Conservation (phyloP, 1,140 invertebrate genomes). For the Epicauta chinensis region DNA sequence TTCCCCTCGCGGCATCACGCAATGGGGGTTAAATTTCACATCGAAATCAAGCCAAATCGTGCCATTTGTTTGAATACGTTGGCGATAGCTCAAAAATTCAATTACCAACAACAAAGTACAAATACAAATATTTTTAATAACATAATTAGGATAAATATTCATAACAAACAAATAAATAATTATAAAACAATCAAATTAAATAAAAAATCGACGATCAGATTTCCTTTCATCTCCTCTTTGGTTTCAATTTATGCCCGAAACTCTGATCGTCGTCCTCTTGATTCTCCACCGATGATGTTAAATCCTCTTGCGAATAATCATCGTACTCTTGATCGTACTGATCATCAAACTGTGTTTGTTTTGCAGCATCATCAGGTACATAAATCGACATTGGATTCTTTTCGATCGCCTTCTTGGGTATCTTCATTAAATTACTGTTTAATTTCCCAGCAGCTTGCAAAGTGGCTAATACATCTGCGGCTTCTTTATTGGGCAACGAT, state of each 20-base stretch:
- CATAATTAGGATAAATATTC: too few relatives aligned
- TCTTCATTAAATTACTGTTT: slow-evolving; percentile 31
- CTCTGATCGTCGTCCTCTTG: slow-evolving; percentile 1
- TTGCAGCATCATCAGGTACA: slow-evolving; percentile 41
- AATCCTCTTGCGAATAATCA: slow-evolving; percentile 27
- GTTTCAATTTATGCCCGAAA: slow-evolving; percentile 18
- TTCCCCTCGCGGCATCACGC: too few relatives aligned
- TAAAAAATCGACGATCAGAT: too few relatives aligned
- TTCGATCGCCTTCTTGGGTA: slow-evolving; percentile 16
- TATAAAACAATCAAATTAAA: too few relatives aligned
- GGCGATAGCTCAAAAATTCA: too few relatives aligned
- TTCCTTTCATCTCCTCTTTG: slow-evolving; percentile 15
- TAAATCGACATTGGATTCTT: slow-evolving; percentile 44
- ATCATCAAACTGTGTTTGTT: slow-evolving; percentile 23
- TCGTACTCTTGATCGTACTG: slow-evolving; percentile 33
- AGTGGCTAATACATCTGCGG: slow-evolving; percentile 48
- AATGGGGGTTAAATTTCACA: too few relatives aligned
- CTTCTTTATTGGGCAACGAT: slow-evolving; percentile 49
- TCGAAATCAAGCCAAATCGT: too few relatives aligned
- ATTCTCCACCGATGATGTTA: background rate
- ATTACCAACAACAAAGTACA: too few relatives aligned
- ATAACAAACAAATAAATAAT: too few relatives aligned
- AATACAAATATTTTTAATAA: too few relatives aligned
- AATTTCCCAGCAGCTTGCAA: slow-evolving; percentile 48
- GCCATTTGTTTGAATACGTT: too few relatives aligned